phyloP scores from a whole-genome alignment of 2,113 vertebrate genomes.

The Ginglymostoma cirratum region DNA sequence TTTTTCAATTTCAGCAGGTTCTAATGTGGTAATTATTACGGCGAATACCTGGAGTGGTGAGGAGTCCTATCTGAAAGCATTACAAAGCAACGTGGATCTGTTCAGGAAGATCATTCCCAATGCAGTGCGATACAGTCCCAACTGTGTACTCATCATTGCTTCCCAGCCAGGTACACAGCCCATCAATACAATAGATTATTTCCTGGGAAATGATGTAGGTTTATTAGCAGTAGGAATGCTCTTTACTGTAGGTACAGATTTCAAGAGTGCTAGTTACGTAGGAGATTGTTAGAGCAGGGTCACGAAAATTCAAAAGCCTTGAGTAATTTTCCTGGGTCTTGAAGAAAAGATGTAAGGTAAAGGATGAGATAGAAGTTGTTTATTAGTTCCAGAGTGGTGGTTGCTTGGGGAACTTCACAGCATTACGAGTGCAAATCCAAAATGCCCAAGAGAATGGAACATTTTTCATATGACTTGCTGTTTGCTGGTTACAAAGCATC shows the following conservation, averaged over 20 bases:
- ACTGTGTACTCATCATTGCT: constrained; percentile 70
- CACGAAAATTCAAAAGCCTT: neutral
- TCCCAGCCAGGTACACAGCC: constrained; percentile 73
- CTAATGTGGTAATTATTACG: constrained; percentile 78
- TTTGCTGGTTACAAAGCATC: neutral
- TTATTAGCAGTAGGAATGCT: neutral
- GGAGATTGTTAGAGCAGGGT: neutral
- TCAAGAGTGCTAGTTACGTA: neutral
- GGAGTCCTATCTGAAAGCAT: constrained; percentile 75
- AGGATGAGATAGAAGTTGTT: neutral
- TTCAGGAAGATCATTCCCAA: constrained; percentile 72
- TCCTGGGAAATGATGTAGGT: neutral
- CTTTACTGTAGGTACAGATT: neutral
- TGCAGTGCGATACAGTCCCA: constrained; percentile 68
- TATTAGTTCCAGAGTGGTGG: neutral
- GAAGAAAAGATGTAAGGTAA: neutral
- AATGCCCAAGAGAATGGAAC: neutral
- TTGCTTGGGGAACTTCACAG: neutral
- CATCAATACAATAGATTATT: neutral
- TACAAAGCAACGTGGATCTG: constrained; percentile 87
- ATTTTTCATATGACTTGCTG: neutral
- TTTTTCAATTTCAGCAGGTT: constrained; percentile 69
- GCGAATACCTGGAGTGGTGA: constrained; percentile 76
- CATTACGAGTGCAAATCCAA: neutral
- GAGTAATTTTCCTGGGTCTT: constrained; percentile 45